phyloP scores from a whole-genome alignment of 2,113 vertebrate species.

The Antigone vipio region DNA sequence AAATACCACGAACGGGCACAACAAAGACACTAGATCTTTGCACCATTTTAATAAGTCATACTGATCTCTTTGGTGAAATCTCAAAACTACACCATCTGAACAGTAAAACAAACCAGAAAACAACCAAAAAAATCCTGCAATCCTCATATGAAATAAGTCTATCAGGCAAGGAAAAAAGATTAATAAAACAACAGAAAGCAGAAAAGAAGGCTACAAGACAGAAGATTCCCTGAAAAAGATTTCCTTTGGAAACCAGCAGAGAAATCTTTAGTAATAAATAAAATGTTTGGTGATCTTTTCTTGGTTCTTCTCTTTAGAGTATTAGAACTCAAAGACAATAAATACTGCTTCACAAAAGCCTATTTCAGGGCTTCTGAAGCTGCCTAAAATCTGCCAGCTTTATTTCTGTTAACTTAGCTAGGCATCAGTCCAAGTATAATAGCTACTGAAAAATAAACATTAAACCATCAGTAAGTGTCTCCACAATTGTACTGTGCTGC shows the following conservation, averaged over 20 bases:
- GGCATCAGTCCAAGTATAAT: slow-evolving; percentile 41
- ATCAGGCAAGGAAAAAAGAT: not conserved
- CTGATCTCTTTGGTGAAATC: not conserved
- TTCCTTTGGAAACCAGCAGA: not conserved
- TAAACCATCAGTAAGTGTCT: slow-evolving; percentile 19
- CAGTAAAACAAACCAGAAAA: not conserved
- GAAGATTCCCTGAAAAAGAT: not conserved
- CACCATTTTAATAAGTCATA: not conserved
- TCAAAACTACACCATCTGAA: not conserved
- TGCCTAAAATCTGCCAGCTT: slow-evolving; percentile 25
- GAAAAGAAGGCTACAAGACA: not conserved
- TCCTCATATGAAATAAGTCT: not conserved
- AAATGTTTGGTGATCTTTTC: not conserved
- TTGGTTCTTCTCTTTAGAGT: not conserved
- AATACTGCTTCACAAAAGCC: not conserved
- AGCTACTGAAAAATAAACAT: slow-evolving; percentile 61
- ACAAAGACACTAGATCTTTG: not conserved
- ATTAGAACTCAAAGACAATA: not conserved
- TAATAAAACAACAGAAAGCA: not conserved
- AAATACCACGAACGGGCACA: not conserved
- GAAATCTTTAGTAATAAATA: not conserved
- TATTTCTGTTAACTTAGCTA: slow-evolving; percentile 43
- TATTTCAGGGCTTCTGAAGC: not conserved
- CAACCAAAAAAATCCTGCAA: not conserved
- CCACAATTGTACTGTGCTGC: slow-evolving; percentile 13